Base-by-base conservation (phyloP, 1,140 invertebrate genomes). In the Polypedilum pembai region DNA sequence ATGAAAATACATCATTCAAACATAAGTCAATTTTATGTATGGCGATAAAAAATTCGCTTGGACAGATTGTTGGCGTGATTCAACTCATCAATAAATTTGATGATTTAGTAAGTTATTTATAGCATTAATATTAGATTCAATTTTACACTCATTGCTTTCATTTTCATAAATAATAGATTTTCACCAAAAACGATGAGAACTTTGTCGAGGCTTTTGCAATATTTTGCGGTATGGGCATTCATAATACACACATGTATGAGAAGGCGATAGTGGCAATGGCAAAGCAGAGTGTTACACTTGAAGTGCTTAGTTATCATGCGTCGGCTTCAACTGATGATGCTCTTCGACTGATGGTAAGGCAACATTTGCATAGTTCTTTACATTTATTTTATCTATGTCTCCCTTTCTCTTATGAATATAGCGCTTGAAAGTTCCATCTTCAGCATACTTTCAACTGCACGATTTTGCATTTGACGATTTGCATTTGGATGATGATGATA, bases 221-320 rank as follows among this genome's bases (percentile, higher is more conserved):
- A 78, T 98, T 98, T 84, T 97, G 94, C 84, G 96, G 96, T 21
- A 95, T 98, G 93, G 95, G 95, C 40, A 97, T 98, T 74, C 92
- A 96, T 83, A 98, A 98, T 82, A 97, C 95, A 65, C 92, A 95
- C 80, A 97, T 97, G 94, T 98, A 96, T 80, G 95, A 98, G 83
- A 94, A 92, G 82, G 93, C 93, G 45, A 89, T 95, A 78, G 92
- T 92, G 75, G 93, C 94, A 0, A 95, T 95, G 88, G 95, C 95
- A 73, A 98, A 97, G 82, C 95, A 97, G 83, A 92, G 92, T 78
- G 94, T 98, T 20, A 97, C 95, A 0, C 84, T 98, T 73, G 95
- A 98, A 83, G 94, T 97, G 75, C 85, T 98, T 77, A 96, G 94
- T 82, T 98, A 98, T 84, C 96, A 98, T 84, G 94, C 95, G 15